Evolutionary conservation across 2,113 vertebrate species (phyloP).

Genomic region (Caranx ignobilis): DNA sequence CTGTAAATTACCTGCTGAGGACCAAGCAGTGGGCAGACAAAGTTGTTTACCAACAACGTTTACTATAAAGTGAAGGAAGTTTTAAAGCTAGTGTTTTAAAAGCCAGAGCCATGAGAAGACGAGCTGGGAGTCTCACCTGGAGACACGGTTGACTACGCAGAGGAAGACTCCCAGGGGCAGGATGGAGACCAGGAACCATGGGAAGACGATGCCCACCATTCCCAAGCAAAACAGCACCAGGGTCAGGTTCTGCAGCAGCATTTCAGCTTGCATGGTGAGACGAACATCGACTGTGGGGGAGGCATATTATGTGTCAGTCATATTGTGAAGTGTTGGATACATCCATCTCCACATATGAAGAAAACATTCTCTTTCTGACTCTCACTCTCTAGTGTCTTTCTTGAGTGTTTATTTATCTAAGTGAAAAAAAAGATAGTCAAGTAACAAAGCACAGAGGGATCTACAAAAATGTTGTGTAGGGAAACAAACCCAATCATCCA

Average conservation of each 20-base stretch:
- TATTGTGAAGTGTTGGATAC: background rate
- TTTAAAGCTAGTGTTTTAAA: background rate
- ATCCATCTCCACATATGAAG: background rate
- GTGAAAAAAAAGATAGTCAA: background rate
- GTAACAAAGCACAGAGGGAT: background rate
- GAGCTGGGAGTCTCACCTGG: conserved; percentile 79
- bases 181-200: conserved; percentile 87
- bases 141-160: conserved; percentile 82
- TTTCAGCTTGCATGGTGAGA: conserved; percentile 85
- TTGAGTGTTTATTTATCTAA: background rate
- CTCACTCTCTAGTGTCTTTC: background rate
- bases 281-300: conserved; percentile 85
- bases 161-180: conserved; percentile 84
- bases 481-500: conserved; percentile 32
- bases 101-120: background rate
- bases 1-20: background rate
- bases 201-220: conserved; percentile 85
- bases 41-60: background rate
- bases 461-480: conserved; percentile 1
- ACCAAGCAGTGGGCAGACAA: background rate
- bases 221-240: conserved; percentile 86
- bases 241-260: conserved; percentile 87
- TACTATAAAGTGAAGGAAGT: background rate
- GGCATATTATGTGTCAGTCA: conserved; percentile 34
- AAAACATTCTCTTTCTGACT: background rate